Evolutionary conservation across 2,113 vertebrate species (phyloP).

Genomic region (Corythornis madagascariensis): DNA sequence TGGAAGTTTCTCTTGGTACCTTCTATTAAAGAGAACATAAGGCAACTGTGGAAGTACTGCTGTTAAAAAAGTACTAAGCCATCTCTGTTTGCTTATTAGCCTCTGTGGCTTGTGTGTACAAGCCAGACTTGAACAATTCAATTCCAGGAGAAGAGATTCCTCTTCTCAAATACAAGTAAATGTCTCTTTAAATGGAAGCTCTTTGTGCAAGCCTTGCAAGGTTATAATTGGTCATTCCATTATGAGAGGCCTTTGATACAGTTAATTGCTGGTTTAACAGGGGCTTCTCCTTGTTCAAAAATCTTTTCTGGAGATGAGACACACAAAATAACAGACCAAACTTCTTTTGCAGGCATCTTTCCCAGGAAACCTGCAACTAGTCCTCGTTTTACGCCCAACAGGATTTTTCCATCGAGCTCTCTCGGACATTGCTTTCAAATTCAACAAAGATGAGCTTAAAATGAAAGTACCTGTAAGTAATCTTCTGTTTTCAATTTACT

Average conservation of each 20-base stretch:
- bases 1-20: background rate
- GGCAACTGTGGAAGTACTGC: background rate
- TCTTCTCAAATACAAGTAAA: background rate
- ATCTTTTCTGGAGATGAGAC: background rate
- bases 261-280: background rate
- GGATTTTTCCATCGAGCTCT: constrained; percentile 89
- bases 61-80: background rate
- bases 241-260: background rate
- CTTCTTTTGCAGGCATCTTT: constrained; percentile 86
- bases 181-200: background rate
- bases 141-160: background rate
- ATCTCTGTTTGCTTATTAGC: background rate
- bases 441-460: constrained; percentile 97
- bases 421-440: constrained; percentile 90
- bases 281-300: background rate
- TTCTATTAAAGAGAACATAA: background rate
- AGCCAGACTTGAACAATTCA: background rate
- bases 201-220: background rate
- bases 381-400: constrained; percentile 92
- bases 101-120: background rate
- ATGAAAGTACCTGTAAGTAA: constrained; percentile 97
- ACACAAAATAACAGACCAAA: background rate
- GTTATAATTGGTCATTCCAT: background rate
- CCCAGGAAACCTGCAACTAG: constrained; percentile 94
- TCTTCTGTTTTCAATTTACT: background rate